Conservation (phyloP, 1,140 invertebrate genomes). For the Pogonomyrmex californicus region DNA sequence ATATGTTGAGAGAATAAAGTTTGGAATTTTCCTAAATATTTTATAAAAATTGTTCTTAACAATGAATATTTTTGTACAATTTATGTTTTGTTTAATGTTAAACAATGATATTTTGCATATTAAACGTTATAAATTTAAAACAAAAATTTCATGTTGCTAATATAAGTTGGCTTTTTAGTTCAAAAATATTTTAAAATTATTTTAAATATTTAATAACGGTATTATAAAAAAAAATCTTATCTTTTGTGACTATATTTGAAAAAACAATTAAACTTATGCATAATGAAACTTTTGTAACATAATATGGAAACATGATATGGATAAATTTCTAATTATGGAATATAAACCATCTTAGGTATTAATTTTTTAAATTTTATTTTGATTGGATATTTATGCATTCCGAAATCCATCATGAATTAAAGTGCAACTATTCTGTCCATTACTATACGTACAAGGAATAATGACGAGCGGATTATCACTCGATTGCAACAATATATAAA, state of each 20-base stretch:
- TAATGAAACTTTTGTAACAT: background rate
- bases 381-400: no score
- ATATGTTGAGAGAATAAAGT: slow-evolving; percentile 13
- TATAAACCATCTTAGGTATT: background rate
- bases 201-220: background rate
- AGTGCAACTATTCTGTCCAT: no score
- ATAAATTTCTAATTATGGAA: background rate
- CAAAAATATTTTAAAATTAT: slow-evolving; percentile 25
- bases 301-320: background rate
- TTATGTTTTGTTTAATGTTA: background rate
- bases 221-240: background rate
- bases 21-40: slow-evolving; percentile 8
- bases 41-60: background rate
- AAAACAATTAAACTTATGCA: background rate
- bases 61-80: slow-evolving; percentile 25
- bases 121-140: background rate
- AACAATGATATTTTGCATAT: background rate
- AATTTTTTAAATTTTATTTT: background rate
- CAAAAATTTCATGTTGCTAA: background rate
- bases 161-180: background rate
- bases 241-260: background rate
- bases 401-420: no score
- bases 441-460: no score
- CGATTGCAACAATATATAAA: background rate
- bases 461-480: no score